Evolutionary conservation across 2,797 vertebrate species (phyloP), one percentile per base, ranked within the genome.

Genomic region (Paratrypauchen microcephalus): DNA sequence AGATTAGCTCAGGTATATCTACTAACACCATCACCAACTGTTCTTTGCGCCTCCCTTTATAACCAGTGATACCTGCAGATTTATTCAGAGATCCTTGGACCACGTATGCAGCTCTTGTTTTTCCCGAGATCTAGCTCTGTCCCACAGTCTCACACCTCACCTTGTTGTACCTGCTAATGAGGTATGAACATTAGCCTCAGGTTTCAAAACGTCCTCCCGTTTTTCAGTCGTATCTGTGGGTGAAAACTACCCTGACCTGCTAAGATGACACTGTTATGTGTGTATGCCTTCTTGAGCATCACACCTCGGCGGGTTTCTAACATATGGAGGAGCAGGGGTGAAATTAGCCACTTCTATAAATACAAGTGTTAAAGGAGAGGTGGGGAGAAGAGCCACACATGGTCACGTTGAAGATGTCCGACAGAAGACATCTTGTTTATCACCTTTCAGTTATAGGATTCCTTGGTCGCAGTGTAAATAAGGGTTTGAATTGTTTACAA

Each of bases 271-370:
- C 65, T 61, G 52, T 19, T 66, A 24, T 50, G 19, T 50, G 63
- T 24, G 32, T 63, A 3, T 55, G 64, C 55, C 67, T 79, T 65
- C 41, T 4, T 47, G 66, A 48, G 30, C 70, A 48, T 67, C 30
- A 41, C 80, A 80, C 48, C 75, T 71, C 66, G 63, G 69, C 64
- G 45, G 69, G 68, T 47, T 79, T 66, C 75, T 71, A 69, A 71
- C 57, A 72, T 66, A 66, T 68, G 57, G 65, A 75, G 24, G 7
- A 23, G 48, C 62, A 64, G 62, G 70, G 45, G 48, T 36, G 28
- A 74, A 81, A 86, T 86, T 54, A 85, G 71, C 77, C 47, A 55
- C 30, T 23, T 83, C 75, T 81, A 88, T 81, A 81, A 83, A 86
- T 80, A 83, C 47, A 59, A 23, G 57, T 60, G 74, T 61, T 28